A percentile compares a stretch with the other conserved stretches of the same genome.
Evolutionary conservation across 2,797 vertebrate genomes (phyloP).

Genomic region (Malacoctenus gilli): DNA sequence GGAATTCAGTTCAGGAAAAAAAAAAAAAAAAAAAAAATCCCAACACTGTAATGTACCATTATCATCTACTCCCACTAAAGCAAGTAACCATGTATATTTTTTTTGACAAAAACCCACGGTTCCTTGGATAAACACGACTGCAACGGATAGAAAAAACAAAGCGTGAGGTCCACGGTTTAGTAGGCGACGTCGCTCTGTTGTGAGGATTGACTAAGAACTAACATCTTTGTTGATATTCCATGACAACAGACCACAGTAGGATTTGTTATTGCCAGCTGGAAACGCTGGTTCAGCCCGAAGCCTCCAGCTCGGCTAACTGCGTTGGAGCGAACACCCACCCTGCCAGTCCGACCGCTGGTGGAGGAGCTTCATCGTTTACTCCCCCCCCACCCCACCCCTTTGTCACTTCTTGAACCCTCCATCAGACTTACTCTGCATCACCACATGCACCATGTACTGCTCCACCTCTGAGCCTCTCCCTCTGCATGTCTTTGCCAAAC

Average conservation of each 20-base stretch:
- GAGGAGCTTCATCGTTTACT: constrained; percentile 49
- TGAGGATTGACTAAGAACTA: constrained; percentile 59
- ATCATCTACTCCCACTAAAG: constrained; percentile 49
- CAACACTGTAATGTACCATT: constrained; percentile 50
- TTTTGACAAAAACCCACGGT: constrained; percentile 39
- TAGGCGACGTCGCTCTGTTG: constrained; percentile 57
- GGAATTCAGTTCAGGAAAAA: constrained; percentile 26
- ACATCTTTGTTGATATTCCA: constrained; percentile 77
- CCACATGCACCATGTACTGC: constrained; percentile 52
- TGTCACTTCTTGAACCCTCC: constrained; percentile 70
- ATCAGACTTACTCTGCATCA: constrained; percentile 52
- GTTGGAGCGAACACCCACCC: constrained; percentile 59
- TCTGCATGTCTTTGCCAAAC: constrained; percentile 38
- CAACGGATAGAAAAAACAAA: constrained; percentile 58
- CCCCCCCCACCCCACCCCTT: too few species aligned
- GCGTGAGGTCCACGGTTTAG: constrained; percentile 66
- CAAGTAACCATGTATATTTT: constrained; percentile 54
- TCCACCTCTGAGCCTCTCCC: constrained; percentile 40
- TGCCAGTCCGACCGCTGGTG: constrained; percentile 67
- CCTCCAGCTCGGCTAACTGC: constrained; percentile 59
- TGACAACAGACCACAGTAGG: constrained; percentile 73
- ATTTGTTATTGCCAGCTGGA: constrained; percentile 75
- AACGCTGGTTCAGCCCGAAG: constrained; percentile 61
- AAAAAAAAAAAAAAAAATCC: too few species aligned
- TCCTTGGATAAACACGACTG: constrained; percentile 57